Base-by-base conservation (phyloP, 1,140 invertebrate genomes). In the Cherax destructor region DNA sequence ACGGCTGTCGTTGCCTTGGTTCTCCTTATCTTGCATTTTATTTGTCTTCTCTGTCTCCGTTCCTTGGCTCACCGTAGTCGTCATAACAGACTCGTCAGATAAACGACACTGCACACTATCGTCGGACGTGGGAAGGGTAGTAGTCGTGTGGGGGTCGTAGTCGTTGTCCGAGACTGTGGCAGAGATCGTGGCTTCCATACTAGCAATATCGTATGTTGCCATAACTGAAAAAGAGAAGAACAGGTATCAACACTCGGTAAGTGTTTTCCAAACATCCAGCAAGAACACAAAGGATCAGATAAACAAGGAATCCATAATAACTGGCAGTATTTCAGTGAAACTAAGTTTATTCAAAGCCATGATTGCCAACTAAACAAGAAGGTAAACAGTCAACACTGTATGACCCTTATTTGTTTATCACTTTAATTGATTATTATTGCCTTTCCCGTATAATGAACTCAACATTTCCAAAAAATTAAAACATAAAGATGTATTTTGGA, bases 91-190 rank as follows among this genome's bases (percentile, higher is more conserved):
- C 83, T 84, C 76, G 59, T 61, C 77, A 50, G 89, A 80, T 61
- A 83, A 83, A 91, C 89, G 89, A 85, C 49, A 50, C 89, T 91
- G 89, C 89, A 52, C 89, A 91, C 89, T 56, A 65, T 83, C 89
- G 76, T 86, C 89, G 89, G 89, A 91, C 89, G 76, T 65, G 76
- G 83, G 83, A 52, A 59, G 89, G 83, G 59, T 85, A 41, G 61
- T 86, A 21, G 79, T 89, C 80, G 80, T 79, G 79, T 72, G 49
- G 79, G 87, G 79, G 69, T 24, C n/a, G 74, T 83, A 16, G 16
- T 88, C 89, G 89, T 91, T 91, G 89, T 85, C 89, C 89, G 89
- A 86, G 83, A 91, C 47, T 85, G 83, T 91, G 89, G 83, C 89
- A 91, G 81, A 91, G 89, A 79, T 91, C 89, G 89, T 85, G 81